Evolutionary conservation across 2,888 invertebrate species (phyloP).

Genomic region (Azorinus chamasolen): DNA sequence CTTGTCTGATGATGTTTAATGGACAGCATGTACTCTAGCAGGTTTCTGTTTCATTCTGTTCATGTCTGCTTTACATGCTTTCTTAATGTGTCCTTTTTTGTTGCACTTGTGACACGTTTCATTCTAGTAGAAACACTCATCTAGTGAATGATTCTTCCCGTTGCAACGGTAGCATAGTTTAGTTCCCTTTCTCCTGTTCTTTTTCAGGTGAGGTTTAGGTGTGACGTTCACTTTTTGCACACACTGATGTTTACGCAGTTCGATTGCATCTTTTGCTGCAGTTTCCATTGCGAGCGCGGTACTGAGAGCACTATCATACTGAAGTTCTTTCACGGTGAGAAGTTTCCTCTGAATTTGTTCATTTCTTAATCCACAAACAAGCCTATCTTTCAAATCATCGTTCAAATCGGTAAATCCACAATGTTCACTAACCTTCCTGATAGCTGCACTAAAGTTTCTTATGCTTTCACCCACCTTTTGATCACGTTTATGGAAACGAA

Average conservation of each 20-base stretch:
- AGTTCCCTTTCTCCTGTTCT: not conserved
- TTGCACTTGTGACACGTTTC: slow-evolving; percentile 16
- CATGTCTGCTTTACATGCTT: slow-evolving; percentile 9
- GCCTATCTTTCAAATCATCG: slow-evolving; percentile 24
- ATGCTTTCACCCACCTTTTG: slow-evolving; percentile 2
- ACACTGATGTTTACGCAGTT: slow-evolving; percentile 15
- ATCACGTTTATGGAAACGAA: slow-evolving; percentile 24
- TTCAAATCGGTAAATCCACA: slow-evolving; percentile 10
- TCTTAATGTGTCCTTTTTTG: slow-evolving; percentile 22
- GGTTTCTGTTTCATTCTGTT: not conserved
- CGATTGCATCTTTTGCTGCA: slow-evolving; percentile 25
- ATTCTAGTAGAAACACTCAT: not conserved
- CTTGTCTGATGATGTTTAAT: not conserved
- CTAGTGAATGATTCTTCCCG: not conserved
- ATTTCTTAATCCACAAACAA: slow-evolving; percentile 34
- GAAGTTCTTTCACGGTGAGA: slow-evolving; percentile 10
- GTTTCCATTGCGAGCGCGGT: slow-evolving; percentile 34
- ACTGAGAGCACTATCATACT: slow-evolving; percentile 8
- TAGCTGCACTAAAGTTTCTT: not conserved
- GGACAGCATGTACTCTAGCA: not conserved
- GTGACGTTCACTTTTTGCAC: not conserved
- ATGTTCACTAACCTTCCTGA: slow-evolving; percentile 12
- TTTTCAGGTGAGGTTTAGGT: not conserved
- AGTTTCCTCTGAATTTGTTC: slow-evolving; percentile 16
- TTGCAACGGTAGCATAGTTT: slow-evolving; percentile 1